Evolutionary conservation across 2,888 invertebrate species (phyloP).

Genomic region (Cecidostiba fungosa): DNA sequence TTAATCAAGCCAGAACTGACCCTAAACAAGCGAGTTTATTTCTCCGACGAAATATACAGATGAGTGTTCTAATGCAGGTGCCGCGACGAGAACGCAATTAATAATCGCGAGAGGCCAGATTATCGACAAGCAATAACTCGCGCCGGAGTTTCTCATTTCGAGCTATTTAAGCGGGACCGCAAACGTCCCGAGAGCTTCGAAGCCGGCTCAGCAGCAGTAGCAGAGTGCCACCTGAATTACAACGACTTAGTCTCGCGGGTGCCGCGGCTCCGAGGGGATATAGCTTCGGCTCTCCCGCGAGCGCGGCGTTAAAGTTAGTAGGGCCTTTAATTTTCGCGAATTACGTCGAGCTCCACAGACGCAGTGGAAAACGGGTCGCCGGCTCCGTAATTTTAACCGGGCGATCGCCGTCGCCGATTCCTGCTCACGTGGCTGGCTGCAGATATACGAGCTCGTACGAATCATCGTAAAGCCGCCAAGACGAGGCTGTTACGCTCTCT

Average conservation of each 20-base stretch:
- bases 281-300: neutral
- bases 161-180: constrained; percentile 42
- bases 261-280: neutral
- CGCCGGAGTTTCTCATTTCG: constrained; percentile 44
- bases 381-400: neutral
- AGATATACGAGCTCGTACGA: constrained; percentile 58
- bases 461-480: constrained; percentile 63
- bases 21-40: neutral
- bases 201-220: neutral
- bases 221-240: constrained; percentile 22
- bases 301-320: constrained; percentile 53
- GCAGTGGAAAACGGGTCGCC: constrained; percentile 35
- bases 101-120: neutral
- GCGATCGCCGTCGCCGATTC: constrained; percentile 13
- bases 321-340: constrained; percentile 56
- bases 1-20: neutral
- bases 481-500: constrained; percentile 53
- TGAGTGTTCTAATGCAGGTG: too few relatives aligned
- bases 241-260: constrained; percentile 45
- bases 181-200: constrained; percentile 36
- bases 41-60: neutral
- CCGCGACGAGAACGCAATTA: neutral
- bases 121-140: constrained; percentile 45
- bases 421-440: neutral
- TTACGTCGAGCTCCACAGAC: constrained; percentile 21